Percentiles rank a stretch among this genome's conserved stretches.
phyloP scores from a whole-genome alignment of 2,797 vertebrate genomes.

The Gymnodraco acuticeps region DNA sequence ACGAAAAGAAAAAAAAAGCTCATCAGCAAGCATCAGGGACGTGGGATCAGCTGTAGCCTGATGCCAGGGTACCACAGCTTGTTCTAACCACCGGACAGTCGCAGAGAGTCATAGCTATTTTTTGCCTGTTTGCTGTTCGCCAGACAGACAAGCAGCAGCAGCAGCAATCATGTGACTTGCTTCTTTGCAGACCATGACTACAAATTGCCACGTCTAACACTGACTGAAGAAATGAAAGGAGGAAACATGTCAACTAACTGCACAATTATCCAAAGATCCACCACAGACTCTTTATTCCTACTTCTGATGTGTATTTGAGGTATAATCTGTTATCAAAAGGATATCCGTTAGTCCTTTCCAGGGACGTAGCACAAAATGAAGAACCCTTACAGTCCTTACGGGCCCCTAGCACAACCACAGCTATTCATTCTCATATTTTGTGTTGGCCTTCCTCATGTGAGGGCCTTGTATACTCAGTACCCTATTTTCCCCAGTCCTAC shows the following conservation, averaged over 20 bases:
- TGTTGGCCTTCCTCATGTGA: no score
- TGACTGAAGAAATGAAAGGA: conserved; percentile 62
- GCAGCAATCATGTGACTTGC: conserved; percentile 71
- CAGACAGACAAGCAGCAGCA: conserved; percentile 67
- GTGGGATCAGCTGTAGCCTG: conserved; percentile 24
- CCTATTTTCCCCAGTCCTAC: no score
- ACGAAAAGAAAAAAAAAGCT: background rate
- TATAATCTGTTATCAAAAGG: conserved; percentile 6
- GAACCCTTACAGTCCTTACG: no score
- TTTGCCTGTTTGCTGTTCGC: conserved; percentile 38
- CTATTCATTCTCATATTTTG: no score
- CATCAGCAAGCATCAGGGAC: conserved; percentile 20
- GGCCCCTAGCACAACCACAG: no score
- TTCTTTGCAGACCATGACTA: conserved; percentile 64
- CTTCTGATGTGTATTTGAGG: conserved; percentile 18
- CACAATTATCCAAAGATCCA: conserved; percentile 36
- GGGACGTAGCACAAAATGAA: no score
- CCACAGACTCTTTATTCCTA: conserved; percentile 23
- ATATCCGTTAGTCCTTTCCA: background rate
- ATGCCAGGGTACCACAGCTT: conserved; percentile 15
- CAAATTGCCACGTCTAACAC: conserved; percentile 57
- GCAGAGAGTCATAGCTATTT: conserved; percentile 59
- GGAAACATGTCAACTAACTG: conserved; percentile 56
- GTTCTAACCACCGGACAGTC: conserved; percentile 13
- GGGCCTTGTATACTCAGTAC: no score